A percentile compares a stretch with the other conserved stretches of the same genome.
These are phyloP conservation scores for Pogona vitticeps DNA, from an alignment of 2,113 vertebrate genomes.

Conservation along the genomic window DNA sequence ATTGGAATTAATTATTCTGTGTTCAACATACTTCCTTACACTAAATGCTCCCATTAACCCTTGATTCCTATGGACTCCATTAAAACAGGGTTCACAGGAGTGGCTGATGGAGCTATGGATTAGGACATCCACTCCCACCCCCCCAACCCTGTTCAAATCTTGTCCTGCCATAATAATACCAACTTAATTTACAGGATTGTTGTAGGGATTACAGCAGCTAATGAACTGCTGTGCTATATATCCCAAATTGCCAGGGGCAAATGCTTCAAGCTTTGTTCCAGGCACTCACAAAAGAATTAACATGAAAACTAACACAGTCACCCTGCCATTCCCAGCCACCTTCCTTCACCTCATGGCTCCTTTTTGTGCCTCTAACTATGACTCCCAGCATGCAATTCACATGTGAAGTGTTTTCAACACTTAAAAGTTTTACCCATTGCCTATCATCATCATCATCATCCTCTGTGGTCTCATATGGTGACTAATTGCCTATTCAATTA, in stretches of 20 bases:
- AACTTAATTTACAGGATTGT: background rate
- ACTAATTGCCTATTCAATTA: too few relatives aligned
- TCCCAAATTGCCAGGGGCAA: background rate
- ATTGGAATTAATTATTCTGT: constrained; percentile 83
- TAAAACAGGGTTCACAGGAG: constrained; percentile 32
- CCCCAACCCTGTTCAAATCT: background rate
- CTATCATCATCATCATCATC: too few relatives aligned
- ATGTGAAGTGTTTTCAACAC: too few relatives aligned
- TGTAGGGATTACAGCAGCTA: background rate
- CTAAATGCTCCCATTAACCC: constrained; percentile 61
- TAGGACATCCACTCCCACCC: background rate
- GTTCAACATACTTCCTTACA: constrained; percentile 73
- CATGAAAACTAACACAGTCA: background rate
- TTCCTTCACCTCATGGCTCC: too few relatives aligned
- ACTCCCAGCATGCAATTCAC: too few relatives aligned
- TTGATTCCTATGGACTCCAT: constrained; percentile 59
- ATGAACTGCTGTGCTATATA: background rate
- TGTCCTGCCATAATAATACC: background rate
- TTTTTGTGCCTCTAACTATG: too few relatives aligned
- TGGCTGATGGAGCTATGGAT: background rate
- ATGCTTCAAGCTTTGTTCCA: background rate
- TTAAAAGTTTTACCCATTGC: too few relatives aligned
- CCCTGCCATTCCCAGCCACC: background rate
- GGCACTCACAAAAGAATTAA: background rate
- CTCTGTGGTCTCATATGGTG: too few relatives aligned